Base-by-base conservation (phyloP, 2,113 vertebrate species). In the Pollachius pollachius region DNA sequence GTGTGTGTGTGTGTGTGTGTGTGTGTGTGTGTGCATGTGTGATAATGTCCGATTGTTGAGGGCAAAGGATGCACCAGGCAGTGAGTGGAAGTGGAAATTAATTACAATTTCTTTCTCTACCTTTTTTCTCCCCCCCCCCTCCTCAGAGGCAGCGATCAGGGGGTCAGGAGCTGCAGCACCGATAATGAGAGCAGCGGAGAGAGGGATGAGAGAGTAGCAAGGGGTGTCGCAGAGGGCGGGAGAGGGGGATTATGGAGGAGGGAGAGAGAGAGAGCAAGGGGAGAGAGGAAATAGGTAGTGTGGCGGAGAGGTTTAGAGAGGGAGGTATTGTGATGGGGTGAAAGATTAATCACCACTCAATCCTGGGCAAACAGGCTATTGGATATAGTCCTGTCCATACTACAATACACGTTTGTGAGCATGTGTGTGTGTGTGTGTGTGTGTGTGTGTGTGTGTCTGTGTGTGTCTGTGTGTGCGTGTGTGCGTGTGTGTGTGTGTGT, bases 101-200 rank as follows among this genome's bases (percentile, higher is more conserved):
- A 48, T 48, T 48, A 48, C 41, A 48, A 48, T 48, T 48, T 13
- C 41, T 48, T 48, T 48, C 12, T 48, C 41, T 48, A 48, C 67
- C 17, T 48, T 65, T 67, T 72, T 66, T 68, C 41, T 76, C 65
- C 63, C 71, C 70, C 64, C 8, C 41, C 41, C 9, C 41, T n/a
- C 8, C 41, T 48, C 41, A 13, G 41, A 9, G 41, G 7, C 12
- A 13, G 41, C 41, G 41, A 48, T 48, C 41, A 48, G 41, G 41
- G 12, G 41, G 41, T 48, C 41, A 48, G 8, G 41, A 48, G 41
- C 41, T 48, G 41, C 41, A 48, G 41, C 41, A 9, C 6, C 12
- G 41, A 48, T 48, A 48, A 48, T 48, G 41, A 48, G 41, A 48
- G 41, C 41, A 13, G 6, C 8, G 12, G 41, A 48, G 41, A 48